Base-by-base conservation (phyloP, 2,113 vertebrate genomes). In the Phodopus roborovskii region DNA sequence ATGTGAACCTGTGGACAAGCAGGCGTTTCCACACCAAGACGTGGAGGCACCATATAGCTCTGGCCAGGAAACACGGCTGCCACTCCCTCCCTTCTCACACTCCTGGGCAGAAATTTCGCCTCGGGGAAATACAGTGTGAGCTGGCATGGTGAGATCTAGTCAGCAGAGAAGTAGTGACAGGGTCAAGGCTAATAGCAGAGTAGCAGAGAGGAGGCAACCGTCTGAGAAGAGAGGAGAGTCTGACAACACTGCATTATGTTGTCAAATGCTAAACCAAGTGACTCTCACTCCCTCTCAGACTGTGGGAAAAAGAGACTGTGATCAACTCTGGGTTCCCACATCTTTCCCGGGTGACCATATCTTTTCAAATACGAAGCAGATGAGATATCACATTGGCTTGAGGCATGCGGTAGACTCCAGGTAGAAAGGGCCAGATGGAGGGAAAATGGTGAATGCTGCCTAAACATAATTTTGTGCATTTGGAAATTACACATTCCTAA, bases 231-330 rank as follows among this genome's bases (percentile, higher is more conserved):
- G 39, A 98, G 5, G 1, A 2, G 33, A 4, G 48, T 73, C 92
- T 97, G 64, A 82, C 79, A 91, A 95, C 87, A 88, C 16, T 71
- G 75, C 22, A 75, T 96, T 96, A 98, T 94, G 92, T 36, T 85
- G 89, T 93, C 8, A 81, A 97, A 96, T 62, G 36, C 84, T 83
- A 95, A 94, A 68, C 74, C 79, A 28, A 96, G 26, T 60, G 79
- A 85, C 22, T 97, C 39, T 89, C 88, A 94, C 17, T 94, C 64
- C 66, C 19, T 92, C 92, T 91, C 62, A 79, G 77, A 94, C 96
- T 94, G 94, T 97, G 97, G 94, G 95, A 97, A 97, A 97, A 68
- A 50, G 56, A 20, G 68, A 71, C 58, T 78, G 56, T 56, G 77
- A 87, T 36, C 4, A 74, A 42, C 15, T 33, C 42, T 90, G 64